Evolutionary conservation across 1,140 invertebrate species (phyloP).

Genomic region (Ganaspis sp.): DNA sequence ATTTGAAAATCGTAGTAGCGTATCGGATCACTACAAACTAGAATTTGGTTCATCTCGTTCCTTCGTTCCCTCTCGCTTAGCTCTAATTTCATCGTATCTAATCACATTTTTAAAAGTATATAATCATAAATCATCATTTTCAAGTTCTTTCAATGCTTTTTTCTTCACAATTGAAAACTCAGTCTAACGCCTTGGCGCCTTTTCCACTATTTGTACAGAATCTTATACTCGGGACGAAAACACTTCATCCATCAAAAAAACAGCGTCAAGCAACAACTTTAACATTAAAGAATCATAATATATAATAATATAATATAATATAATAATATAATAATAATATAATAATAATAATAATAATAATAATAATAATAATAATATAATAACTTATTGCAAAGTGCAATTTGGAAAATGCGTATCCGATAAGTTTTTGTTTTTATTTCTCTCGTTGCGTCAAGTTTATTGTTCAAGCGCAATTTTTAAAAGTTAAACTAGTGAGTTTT

Average conservation of each 20-base stretch:
- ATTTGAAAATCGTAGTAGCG: neutral
- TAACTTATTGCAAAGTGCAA: constrained; percentile 24
- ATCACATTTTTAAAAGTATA: constrained; percentile 20
- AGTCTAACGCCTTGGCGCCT: constrained; percentile 25
- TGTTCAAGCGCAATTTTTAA: neutral
- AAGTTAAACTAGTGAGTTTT: neutral
- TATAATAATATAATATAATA: constrained; percentile 13
- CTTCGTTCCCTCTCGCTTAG: constrained; percentile 23
- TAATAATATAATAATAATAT: constrained; percentile 1
- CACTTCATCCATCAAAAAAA: neutral
- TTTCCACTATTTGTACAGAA: constrained; percentile 27
- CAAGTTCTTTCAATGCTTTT: neutral
- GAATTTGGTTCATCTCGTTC: constrained; percentile 19
- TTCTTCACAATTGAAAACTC: constrained; percentile 16
- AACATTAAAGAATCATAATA: constrained; percentile 18
- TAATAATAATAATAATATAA: neutral
- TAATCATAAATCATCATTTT: constrained; percentile 17
- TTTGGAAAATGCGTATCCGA: neutral
- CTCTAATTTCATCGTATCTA: constrained; percentile 25
- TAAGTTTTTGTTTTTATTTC: neutral
- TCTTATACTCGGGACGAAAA: constrained; percentile 1
- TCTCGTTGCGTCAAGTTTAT: neutral
- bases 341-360: neutral
- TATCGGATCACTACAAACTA: constrained; percentile 27
- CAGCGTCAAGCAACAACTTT: constrained; percentile 21